Evolutionary conservation across 1,140 invertebrate species (phyloP).

Genomic region (Temnothorax nylanderi): DNA sequence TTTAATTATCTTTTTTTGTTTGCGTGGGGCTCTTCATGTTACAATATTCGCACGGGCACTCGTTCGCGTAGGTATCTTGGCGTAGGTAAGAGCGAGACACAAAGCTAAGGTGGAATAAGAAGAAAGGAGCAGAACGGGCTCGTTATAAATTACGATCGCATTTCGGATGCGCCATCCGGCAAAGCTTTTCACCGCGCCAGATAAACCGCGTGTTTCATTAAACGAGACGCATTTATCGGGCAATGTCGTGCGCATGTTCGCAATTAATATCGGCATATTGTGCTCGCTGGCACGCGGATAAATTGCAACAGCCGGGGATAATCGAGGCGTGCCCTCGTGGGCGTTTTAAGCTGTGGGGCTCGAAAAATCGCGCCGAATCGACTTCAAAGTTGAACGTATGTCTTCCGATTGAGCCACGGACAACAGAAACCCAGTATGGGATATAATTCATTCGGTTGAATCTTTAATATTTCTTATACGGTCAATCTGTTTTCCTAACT

Average conservation of each 20-base stretch:
- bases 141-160: slow-evolving; percentile 51
- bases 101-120: slow-evolving; percentile 33
- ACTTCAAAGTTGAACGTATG: not conserved
- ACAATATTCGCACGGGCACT: slow-evolving; percentile 30
- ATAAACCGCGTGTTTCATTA: slow-evolving; percentile 60
- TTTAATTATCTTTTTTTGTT: slow-evolving; percentile 41
- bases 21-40: slow-evolving; percentile 4
- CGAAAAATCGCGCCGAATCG: slow-evolving; percentile 17
- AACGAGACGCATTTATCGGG: slow-evolving; percentile 56
- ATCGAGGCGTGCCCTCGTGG: slow-evolving; percentile 33
- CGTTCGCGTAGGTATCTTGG: not conserved
- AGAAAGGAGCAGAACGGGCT: not conserved
- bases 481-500: not conserved
- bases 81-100: not conserved
- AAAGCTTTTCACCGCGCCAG: slow-evolving; percentile 53
- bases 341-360: slow-evolving; percentile 3
- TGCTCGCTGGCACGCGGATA: slow-evolving; percentile 48
- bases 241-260: slow-evolving; percentile 56
- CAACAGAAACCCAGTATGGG: no score
- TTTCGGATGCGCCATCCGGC: slow-evolving; percentile 36
- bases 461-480: not conserved
- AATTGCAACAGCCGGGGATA: slow-evolving; percentile 48
- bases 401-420: not conserved
- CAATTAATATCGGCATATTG: slow-evolving; percentile 62
- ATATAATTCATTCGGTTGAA: not conserved